Percentiles rank a stretch among this genome's conserved stretches.
Evolutionary conservation across 1,140 invertebrate genomes (phyloP).

Genomic region (Anthonomus grandis): DNA sequence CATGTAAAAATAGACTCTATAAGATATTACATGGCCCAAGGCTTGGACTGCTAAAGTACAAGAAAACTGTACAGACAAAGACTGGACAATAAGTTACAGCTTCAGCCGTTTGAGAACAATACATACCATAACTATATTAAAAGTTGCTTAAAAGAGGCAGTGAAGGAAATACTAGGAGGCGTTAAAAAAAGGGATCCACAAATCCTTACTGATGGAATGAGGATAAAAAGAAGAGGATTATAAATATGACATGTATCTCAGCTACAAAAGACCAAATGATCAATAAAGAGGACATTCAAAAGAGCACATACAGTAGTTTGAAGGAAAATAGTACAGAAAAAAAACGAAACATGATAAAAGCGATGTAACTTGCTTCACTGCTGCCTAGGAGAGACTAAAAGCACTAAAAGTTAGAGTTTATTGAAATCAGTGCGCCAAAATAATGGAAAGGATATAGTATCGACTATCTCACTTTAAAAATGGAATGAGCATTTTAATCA

Average conservation of each 20-base stretch:
- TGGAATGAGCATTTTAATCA: too few relatives aligned
- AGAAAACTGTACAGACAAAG: slow-evolving; percentile 9
- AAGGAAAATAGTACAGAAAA: slow-evolving; percentile 1
- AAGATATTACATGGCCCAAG: slow-evolving; percentile 10
- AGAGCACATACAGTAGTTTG: background rate
- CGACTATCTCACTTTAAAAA: too few relatives aligned
- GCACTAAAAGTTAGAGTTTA: too few relatives aligned
- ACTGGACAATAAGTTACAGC: background rate
- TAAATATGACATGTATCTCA: background rate
- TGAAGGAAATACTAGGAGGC: too few relatives aligned
- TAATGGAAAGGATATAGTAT: too few relatives aligned
- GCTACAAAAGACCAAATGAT: background rate
- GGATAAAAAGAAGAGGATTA: background rate
- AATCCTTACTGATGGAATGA: slow-evolving; percentile 4
- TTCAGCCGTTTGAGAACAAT: too few relatives aligned
- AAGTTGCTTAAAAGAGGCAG: slow-evolving; percentile 3
- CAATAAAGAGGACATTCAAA: background rate
- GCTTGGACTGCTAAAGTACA: slow-evolving; percentile 2
- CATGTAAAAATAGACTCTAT: background rate
- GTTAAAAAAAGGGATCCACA: too few relatives aligned
- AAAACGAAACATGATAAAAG: background rate
- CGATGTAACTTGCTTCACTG: background rate
- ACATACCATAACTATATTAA: slow-evolving; percentile 18
- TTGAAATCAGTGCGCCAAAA: too few relatives aligned
- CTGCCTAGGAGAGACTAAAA: background rate